These are phyloP conservation scores for Venusia cambrica DNA, from an alignment of 2,888 invertebrate genomes.

Conservation along the genomic window DNA sequence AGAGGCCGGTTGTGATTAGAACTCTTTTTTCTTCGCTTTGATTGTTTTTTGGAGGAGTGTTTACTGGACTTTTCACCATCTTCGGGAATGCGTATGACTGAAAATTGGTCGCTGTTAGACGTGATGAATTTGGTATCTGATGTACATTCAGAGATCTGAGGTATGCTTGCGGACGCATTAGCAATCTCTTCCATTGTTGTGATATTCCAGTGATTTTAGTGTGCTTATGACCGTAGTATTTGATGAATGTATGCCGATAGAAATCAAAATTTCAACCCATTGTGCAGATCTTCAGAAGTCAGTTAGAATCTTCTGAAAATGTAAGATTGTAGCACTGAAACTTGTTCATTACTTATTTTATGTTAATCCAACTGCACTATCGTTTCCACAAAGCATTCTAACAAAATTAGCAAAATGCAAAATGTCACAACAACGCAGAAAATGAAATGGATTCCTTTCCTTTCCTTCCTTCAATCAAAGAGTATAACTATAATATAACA, in stretches of 20 bases:
- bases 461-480: background rate
- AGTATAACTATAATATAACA: too few species aligned
- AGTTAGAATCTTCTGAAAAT: constrained; percentile 6
- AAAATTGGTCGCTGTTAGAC: constrained; percentile 62
- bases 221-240: constrained; percentile 42
- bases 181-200: constrained; percentile 68
- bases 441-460: constrained; percentile 75
- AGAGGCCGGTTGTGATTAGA: constrained; percentile 84
- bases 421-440: constrained; percentile 81
- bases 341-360: constrained; percentile 48
- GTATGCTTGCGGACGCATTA: constrained; percentile 48
- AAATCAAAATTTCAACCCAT: constrained; percentile 75
- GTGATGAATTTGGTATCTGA: constrained; percentile 63
- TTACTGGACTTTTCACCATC: constrained; percentile 84
- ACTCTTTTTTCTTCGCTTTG: constrained; percentile 90
- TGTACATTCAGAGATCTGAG: constrained; percentile 66
- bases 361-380: constrained; percentile 25
- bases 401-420: constrained; percentile 50
- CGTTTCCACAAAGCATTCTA: constrained; percentile 44
- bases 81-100: constrained; percentile 71
- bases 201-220: constrained; percentile 27
- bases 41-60: constrained; percentile 86
- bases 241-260: constrained; percentile 63
- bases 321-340: constrained; percentile 10
- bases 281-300: constrained; percentile 43